These are phyloP conservation scores for Norana najaformis DNA, from an alignment of 2,888 invertebrate species.

Conservation along the genomic window DNA sequence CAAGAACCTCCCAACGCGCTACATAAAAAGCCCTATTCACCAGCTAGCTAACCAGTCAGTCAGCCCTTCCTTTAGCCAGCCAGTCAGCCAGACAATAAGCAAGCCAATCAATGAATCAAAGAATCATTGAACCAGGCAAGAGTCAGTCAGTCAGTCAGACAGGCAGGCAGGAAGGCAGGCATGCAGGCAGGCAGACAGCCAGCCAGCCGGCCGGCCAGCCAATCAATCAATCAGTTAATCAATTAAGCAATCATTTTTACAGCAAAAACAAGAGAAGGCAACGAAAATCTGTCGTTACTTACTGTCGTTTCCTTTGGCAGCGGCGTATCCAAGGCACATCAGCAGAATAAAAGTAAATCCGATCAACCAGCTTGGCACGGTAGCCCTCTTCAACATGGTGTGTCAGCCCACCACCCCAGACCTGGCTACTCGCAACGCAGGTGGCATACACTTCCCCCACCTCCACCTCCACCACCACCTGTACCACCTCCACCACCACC, in stretches of 20 bases:
- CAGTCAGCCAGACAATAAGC: neutral
- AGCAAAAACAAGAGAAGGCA: neutral
- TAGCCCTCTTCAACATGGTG: neutral
- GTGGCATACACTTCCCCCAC: neutral
- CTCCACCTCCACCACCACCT: neutral
- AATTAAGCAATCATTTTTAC: neutral
- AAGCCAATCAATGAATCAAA: neutral
- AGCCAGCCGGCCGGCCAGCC: neutral
- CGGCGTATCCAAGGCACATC: neutral
- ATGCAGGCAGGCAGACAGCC: neutral
- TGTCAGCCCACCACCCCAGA: neutral
- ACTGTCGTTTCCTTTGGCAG: constrained; percentile 5
- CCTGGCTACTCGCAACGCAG: neutral
- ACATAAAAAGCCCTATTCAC: neutral
- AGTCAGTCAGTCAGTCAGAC: neutral
- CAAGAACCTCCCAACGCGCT: neutral
- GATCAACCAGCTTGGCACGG: constrained; percentile 7
- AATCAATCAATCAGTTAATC: neutral
- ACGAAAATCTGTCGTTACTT: neutral
- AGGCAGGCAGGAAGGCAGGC: neutral
- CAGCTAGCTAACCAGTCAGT: neutral
- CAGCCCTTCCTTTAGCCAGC: neutral
- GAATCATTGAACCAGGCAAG: too few species aligned
- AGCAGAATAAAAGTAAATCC: neutral
- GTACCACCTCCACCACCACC: neutral